Evolutionary conservation across 2,888 invertebrate species (phyloP), one percentile per base, ranked within the genome.

Genomic region (Drosophila putrida): DNA sequence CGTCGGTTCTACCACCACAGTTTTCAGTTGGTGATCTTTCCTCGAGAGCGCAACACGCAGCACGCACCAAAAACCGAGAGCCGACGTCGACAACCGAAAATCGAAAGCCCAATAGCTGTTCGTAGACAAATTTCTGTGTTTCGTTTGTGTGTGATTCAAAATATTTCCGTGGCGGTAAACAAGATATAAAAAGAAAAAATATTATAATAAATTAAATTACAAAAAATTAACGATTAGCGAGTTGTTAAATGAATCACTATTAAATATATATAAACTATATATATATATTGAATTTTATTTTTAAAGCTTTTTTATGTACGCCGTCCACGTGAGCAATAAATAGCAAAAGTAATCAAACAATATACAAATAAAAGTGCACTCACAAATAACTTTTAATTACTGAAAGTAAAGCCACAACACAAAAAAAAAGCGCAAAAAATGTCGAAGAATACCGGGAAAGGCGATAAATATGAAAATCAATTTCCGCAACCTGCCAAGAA

Each of bases 21-120:
- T 69, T 59, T 86, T 91, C 89, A 91, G 90, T 91, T 90, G 90
- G 89, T 89, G 92, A 91, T 91, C 90, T 89, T 90, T 84, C 82
- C 84, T 87, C 82, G 90, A 86, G 83, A 85, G 86, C 82, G 82
- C 69, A 88, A 63, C 85, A 92, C 88, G 80, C 85, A 57, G 25
- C 10, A 70, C 71, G 68, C 62, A 72, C 9, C 63, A 50, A 39
- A 49, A 49, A 46, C 35, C 55, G n/a, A 35, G 25, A 33, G 10
- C 28, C 47, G 13, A 49, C 43, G 41, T 28, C 38, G 15, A 41
- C 25, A 38, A 41, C 33, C 6, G 8, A 31, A 31, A 31, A 31
- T 31, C 31, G 5, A 31, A 6, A 31, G 9, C 20, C 20, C 20
- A 20, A 20, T 20, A 20, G 20, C 20, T 20, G 20, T 20, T 20